Percentiles rank a stretch among this genome's conserved stretches.
Evolutionary conservation across 1,140 invertebrate species (phyloP).

Genomic region (Oedothorax gibbosus): DNA sequence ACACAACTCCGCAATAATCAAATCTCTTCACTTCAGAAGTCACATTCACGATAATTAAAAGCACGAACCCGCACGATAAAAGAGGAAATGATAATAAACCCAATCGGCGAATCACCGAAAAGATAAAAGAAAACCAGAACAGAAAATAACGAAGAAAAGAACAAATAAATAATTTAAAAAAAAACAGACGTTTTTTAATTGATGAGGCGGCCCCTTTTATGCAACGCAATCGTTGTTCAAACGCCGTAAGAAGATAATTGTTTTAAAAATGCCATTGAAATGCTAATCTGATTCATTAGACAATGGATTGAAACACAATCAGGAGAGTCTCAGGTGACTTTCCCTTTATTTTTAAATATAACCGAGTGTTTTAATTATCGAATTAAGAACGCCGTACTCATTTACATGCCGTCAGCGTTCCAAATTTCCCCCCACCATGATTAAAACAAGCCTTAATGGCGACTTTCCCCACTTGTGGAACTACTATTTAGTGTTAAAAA

Average conservation of each 20-base stretch:
- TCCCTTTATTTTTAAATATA: constrained; percentile 51
- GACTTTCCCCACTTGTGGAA: constrained; percentile 9
- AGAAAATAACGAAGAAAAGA: not conserved
- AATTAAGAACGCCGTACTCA: constrained; percentile 46
- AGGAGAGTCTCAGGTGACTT: constrained; percentile 33
- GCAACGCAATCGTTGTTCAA: constrained; percentile 2
- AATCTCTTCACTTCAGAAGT: too few relatives aligned
- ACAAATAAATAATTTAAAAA: not conserved
- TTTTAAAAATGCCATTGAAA: constrained; percentile 55
- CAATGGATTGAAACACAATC: constrained; percentile 30
- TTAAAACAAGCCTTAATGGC: constrained; percentile 27
- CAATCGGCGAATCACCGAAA: not conserved
- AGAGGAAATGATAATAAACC: too few relatives aligned
- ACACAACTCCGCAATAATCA: too few relatives aligned
- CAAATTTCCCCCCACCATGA: not conserved
- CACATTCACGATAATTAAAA: too few relatives aligned
- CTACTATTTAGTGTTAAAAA: constrained; percentile 24
- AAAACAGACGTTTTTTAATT: constrained; percentile 36
- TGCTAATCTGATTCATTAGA: constrained; percentile 53
- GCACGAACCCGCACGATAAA: too few relatives aligned
- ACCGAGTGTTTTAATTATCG: constrained; percentile 53
- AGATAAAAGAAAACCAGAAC: constrained; percentile 17
- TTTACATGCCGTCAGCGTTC: constrained; percentile 26
- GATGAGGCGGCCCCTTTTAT: constrained; percentile 11
- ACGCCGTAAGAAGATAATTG: constrained; percentile 50